Base-by-base conservation (phyloP, 2,888 invertebrate genomes). In the Mycalesis mineus region DNA sequence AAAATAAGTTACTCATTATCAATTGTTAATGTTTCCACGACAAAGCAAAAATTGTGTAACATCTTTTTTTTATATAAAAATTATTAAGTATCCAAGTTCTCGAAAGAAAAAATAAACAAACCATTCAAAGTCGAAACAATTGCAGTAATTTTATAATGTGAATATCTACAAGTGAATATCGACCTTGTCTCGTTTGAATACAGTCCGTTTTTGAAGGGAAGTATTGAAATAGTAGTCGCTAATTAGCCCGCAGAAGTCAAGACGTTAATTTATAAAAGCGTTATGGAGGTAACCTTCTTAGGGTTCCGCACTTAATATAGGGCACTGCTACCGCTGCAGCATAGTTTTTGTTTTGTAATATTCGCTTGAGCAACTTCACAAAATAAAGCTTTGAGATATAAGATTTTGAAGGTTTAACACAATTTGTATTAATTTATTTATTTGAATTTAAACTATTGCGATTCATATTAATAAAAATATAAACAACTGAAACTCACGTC, bases 241-340 rank as follows among this genome's bases (percentile, higher is more conserved):
- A 51, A 51, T 51, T 41, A 51, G 51, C 51, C 31, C 31, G 31
- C 40, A 51, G 51, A 49, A 29, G 51, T 51, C 40, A 39, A 51
- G 41, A 51, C 51, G 51, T 31, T 51, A 41, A 41, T 14, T 31
- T 41, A 14, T 39, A 40, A 39, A 51, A 51, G 39, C 11, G 14
- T 41, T 40, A 28, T 17, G 40, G 40, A 41, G 41, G 51, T 50
- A 40, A 31, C 40, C 15, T 39, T 51, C 28, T 50, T 40, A 40
- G 39, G 29, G 37, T 40, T 37, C 45, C 31, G 15, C 29, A 44
- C 3, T 14, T 47, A 14, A 29, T 14, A 33, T 13, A 31, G 29
- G 9, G 28, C 13, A 7, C 31, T 9, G 29, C 7, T 29, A n/a
- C n/a, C 5, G 22, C 22, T 22, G 22, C 22, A 22, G 3, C 22